These are phyloP conservation scores for Atractosteus spatula DNA, from an alignment of 2,113 vertebrate genomes.

Conservation along the genomic window DNA sequence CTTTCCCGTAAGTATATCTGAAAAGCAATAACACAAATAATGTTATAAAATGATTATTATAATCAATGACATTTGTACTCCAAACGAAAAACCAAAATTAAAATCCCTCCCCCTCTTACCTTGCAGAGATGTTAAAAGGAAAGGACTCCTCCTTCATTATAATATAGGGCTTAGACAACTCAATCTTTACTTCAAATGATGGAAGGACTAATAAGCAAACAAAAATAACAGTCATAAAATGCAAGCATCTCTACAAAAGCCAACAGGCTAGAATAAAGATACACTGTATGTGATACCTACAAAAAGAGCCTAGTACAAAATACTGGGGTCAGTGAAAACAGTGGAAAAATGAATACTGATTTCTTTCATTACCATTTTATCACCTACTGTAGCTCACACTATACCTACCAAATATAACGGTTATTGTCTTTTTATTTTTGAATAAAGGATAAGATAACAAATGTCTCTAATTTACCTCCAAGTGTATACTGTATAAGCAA, in stretches of 20 bases:
- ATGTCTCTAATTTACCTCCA: too few species aligned
- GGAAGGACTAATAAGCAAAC: conserved; percentile 52
- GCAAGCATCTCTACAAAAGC: neutral
- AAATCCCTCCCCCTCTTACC: conserved; percentile 33
- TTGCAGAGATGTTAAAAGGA: conserved; percentile 52
- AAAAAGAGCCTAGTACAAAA: too few species aligned
- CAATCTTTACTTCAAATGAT: conserved; percentile 61
- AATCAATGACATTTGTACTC: neutral
- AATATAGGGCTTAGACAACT: conserved; percentile 46
- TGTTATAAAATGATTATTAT: neutral
- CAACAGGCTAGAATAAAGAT: too few species aligned
- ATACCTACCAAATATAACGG: too few species aligned
- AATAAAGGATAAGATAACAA: too few species aligned
- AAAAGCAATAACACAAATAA: neutral
- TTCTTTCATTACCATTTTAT: too few species aligned
- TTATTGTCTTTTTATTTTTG: too few species aligned
- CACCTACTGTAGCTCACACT: too few species aligned
- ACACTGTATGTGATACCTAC: too few species aligned
- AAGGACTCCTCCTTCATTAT: conserved; percentile 46
- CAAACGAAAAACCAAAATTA: neutral
- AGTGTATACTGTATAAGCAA: too few species aligned
- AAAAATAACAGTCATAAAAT: neutral
- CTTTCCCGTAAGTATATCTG: conserved; percentile 64
- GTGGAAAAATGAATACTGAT: neutral
- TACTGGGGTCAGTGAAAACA: too few species aligned